phyloP scores from a whole-genome alignment of 2,888 invertebrate genomes.

The Agrotis puta region DNA sequence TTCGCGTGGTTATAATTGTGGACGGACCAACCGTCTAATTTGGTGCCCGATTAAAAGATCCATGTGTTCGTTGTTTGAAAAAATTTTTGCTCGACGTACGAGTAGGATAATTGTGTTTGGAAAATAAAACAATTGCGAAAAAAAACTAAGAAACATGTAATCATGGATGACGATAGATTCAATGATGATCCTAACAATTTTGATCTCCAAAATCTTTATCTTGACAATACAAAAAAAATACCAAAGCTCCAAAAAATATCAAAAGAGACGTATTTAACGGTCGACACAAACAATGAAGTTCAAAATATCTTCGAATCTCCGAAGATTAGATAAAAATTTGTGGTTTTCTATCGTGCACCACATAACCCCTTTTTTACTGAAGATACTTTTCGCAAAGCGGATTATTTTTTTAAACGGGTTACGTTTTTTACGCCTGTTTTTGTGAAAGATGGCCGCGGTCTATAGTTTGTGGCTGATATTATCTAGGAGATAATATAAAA shows the following conservation, averaged over 20 bases:
- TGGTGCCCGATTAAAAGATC: conserved; percentile 69
- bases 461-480: conserved; percentile 63
- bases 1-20: conserved; percentile 76
- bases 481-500: conserved; percentile 61
- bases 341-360: conserved; percentile 78
- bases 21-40: conserved; percentile 75
- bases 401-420: conserved; percentile 86
- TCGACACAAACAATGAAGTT: conserved; percentile 62
- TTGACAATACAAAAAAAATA: conserved; percentile 20
- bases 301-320: conserved; percentile 69
- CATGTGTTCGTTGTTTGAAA: conserved; percentile 34
- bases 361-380: conserved; percentile 79
- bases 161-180: neutral
- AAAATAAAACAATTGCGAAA: neutral
- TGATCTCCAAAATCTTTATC: neutral
- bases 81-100: conserved; percentile 16
- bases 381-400: conserved; percentile 84
- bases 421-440: conserved; percentile 75
- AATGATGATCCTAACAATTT: neutral
- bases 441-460: conserved; percentile 62
- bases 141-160: neutral
- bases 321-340: conserved; percentile 82
- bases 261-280: conserved; percentile 56
- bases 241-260: conserved; percentile 2
- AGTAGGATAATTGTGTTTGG: neutral